Base-by-base conservation (phyloP, 2,888 invertebrate genomes). In the Ectropis crepuscularia region DNA sequence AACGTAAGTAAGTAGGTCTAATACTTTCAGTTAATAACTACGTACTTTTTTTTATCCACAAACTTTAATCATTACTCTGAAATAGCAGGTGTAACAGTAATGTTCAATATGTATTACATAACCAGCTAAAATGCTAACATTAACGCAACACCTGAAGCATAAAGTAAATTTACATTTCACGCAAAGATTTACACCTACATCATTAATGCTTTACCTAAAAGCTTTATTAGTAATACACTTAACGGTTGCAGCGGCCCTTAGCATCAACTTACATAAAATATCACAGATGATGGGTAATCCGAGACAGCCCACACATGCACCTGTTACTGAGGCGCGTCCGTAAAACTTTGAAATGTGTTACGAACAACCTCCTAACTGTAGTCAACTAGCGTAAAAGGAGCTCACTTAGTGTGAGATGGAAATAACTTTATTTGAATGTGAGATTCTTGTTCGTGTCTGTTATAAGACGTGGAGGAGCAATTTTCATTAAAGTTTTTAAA, bases 281-380 rank as follows among this genome's bases (percentile, higher is more conserved):
- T 60, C 46, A 63, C 43, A 67, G 63, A 61, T 53, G 53, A 65
- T 67, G 64, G 51, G 53, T 63, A 60, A 66, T 68, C 64, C 53
- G 61, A 61, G 61, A 61, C 63, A 59, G 47, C 47, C 51, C 45
- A 65, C 57, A 66, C 62, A 70, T 64, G 66, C 68, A 70, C 70
- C 70, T 70, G 68, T 70, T 66, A 63, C 67, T 55, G 54, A 59
- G 61, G 58, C 62, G 53, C 63, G 60, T 57, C 53, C 41, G 63
- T 61, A 45, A 64, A 70, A 70, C 61, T 68, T 70, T 64, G 54
- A 51, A 65, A 65, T 61, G 69, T 67, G 54, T 62, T 65, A 63
- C 63, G 54, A 67, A 66, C 67, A 67, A 61, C 48, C 63, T 63
- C 11, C 55, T 60, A 65, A 65, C 60, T 61, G 60, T 65, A 65